Conservation (phyloP, 2,113 vertebrate genomes). For the Dromas ardeola region DNA sequence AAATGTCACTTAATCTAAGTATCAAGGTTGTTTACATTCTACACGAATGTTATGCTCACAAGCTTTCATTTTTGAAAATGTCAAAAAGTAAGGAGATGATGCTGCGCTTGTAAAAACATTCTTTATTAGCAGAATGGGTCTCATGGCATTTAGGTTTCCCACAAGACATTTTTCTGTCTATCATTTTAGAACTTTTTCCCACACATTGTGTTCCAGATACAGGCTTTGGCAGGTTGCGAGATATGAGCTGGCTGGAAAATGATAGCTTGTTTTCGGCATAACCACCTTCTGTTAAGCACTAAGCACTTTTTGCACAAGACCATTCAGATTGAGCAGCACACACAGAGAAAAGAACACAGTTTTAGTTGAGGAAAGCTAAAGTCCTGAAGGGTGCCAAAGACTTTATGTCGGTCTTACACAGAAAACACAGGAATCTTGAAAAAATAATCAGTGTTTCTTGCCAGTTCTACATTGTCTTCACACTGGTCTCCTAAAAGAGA, state of each 20-base stretch:
- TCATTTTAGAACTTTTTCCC: constrained; percentile 40
- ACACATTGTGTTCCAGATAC: not conserved
- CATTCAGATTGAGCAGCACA: not conserved
- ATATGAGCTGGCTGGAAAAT: constrained; percentile 2
- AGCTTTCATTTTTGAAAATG: constrained; percentile 25
- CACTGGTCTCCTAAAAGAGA: not conserved
- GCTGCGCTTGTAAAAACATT: constrained; percentile 2
- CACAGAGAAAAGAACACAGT: not conserved
- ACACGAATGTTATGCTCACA: not conserved
- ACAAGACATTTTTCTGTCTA: constrained; percentile 19
- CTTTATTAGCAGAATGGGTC: constrained; percentile 4
- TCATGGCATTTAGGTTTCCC: constrained; percentile 37
- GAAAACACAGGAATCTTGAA: not conserved
- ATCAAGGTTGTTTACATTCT: constrained; percentile 22
- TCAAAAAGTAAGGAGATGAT: constrained; percentile 2
- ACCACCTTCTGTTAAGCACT: not conserved
- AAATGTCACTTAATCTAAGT: not conserved
- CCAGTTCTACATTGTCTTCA: not conserved
- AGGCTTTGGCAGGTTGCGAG: not conserved
- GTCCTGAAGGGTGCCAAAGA: not conserved
- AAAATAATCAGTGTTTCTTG: not conserved
- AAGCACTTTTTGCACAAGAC: not conserved
- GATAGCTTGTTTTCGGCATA: constrained; percentile 27
- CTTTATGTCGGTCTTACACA: not conserved
- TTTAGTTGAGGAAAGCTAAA: not conserved